Conservation (phyloP, 2,888 invertebrate species). For the Phoenoteleia sp. region DNA sequence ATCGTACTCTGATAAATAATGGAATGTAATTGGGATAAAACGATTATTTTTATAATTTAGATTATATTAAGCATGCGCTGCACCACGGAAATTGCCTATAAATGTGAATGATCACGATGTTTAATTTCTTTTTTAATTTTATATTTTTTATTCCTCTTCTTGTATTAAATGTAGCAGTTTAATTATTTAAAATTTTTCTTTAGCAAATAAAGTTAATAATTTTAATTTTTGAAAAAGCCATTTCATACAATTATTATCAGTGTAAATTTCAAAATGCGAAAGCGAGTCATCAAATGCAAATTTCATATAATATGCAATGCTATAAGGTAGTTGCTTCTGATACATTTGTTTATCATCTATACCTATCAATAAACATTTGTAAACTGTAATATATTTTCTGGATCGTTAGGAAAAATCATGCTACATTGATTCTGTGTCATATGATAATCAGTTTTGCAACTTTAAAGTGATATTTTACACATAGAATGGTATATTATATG, state of each 20-base stretch:
- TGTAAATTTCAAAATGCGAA: too few relatives aligned
- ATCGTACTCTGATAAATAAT: conserved; percentile 17
- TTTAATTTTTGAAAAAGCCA: not conserved
- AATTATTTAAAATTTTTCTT: not conserved
- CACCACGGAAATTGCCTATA: not conserved
- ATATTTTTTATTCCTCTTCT: not conserved
- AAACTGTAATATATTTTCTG: too few relatives aligned
- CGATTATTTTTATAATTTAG: not conserved
- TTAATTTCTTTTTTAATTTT: not conserved
- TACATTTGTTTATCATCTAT: not conserved
- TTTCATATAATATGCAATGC: not conserved
- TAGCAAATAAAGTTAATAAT: not conserved
- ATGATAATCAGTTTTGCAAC: not conserved
- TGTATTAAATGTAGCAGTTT: not conserved
- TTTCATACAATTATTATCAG: not conserved
- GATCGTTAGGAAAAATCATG: not conserved
- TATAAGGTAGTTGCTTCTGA: not conserved
- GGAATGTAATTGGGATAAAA: not conserved
- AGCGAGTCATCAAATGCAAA: not conserved
- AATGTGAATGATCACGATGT: conserved; percentile 21
- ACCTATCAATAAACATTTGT: conserved; percentile 45
- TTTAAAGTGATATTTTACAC: not conserved
- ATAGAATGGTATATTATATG: too few relatives aligned
- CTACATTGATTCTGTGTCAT: not conserved
- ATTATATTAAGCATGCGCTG: not conserved